Evolutionary conservation across 30 jellyfish, hydroid and myxozoan species (phyloP), one percentile per base, ranked within the genome.

Genomic region (Hydra vulgaris): DNA sequence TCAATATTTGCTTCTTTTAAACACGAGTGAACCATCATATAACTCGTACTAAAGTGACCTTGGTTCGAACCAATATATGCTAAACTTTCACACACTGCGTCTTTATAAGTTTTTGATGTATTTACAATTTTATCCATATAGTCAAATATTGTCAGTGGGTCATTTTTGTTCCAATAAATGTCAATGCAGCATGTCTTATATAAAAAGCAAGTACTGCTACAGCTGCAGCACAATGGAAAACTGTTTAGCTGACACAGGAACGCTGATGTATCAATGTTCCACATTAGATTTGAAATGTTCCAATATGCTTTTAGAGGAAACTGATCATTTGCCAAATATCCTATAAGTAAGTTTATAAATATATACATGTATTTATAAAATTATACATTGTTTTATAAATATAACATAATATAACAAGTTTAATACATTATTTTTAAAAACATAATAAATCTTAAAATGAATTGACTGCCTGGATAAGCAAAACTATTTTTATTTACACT

Each of bases 131-230:
- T 27, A 4, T 75, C 71, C 20, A 75, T 19, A 25, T 75, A 75
- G 15, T 21, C 22, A 75, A 3, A 5, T 23, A 75, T 25, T 4
- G 22, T 0, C 0, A 54, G 17, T 54, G 83, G n/a, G 17, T 25
- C 56, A 18, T 17, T 19, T 19, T 75, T 12, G 21, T 26, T 75
- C 83, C 83, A 75, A 15, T 21, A 71, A 17, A 25, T 23, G 71
- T 75, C 83, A 23, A 75, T 75, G 21, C 83, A 75, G 71, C 83
- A 75, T 0, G 83, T 25, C 71, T 75, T 75, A 4, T 22, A 40
- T 26, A 15, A 7, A 66, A 75, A 25, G 71, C 83, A 75, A 8
- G 4, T 75, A 0, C 16, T 8, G 5, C 20, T 7, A 53, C 83
- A 75, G 67, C 56, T 54, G 25, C 83, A 75, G 56, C 83, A 75